Base-by-base conservation (phyloP, 2,888 invertebrate genomes). In the Theodoxus fluviatilis region DNA sequence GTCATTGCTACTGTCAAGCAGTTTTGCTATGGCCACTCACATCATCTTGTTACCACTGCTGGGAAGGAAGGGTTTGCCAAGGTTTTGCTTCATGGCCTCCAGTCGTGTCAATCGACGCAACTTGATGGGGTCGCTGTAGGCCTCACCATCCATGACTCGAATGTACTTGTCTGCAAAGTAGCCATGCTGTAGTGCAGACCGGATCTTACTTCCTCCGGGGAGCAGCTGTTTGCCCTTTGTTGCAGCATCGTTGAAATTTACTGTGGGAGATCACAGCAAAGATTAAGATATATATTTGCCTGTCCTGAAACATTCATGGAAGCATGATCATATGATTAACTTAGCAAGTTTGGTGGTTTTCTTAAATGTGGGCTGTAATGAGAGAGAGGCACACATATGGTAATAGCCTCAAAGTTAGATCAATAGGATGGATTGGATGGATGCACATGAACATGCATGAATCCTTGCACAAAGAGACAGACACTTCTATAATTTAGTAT, bases 141-240 rank as follows among this genome's bases (percentile, higher is more conserved):
- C 79, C 72, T 87, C 87, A 33, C 83, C 84, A 70, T 86, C 86
- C 73, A 86, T 71, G 0, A 87, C 79, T 38, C 87, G 76, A 7
- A 75, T 75, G 79, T 81, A 87, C 73, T 83, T 84, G 22, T 83
- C 83, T 28, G 73, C 74, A 76, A 88, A 87, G 75, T 87, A 88
- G 1, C 87, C 87, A 70, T 78, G 76, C 72, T 85, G 85, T 38
- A 77, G 73, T 28, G 85, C 85, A 52, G 83, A 82, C 73, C 79
- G 81, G 6, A 76, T 71, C 77, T 88, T 88, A 35, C 71, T 73
- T 3, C 85, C 85, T 22, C 84, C 85, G 47, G 85, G 83, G 9
- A 87, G 71, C 76, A 87, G 80, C 75, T 87, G 87, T 74, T 84
- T 86, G 9, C 85, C 86, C 76, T 87, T 87, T 25, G 79, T 74